Evolutionary conservation across 2,888 invertebrate species (phyloP), one percentile per base, ranked within the genome.

Genomic region (Raillietiella orientalis): DNA sequence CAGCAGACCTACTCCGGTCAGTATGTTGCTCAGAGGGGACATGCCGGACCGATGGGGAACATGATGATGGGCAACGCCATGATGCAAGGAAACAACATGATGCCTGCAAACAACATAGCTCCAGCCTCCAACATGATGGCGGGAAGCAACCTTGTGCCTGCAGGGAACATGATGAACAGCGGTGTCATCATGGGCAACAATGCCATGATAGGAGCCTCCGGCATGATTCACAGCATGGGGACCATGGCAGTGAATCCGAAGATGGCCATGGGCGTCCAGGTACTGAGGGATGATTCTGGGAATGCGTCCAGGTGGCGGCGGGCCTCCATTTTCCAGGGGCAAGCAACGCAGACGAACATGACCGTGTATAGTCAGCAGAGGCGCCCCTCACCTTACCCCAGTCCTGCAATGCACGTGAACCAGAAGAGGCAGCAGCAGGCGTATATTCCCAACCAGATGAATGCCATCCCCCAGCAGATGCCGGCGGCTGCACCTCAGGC

Each of bases 351-450:
- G n/a, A n/a, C n/a, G n/a, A n/a, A n/a, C n/a, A n/a, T n/a, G n/a
- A n/a, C n/a, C n/a, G n/a, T n/a, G n/a, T n/a, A n/a, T n/a, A n/a
- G n/a, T n/a, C n/a, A n/a, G n/a, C n/a, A n/a, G n/a, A n/a, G n/a
- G n/a, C n/a, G n/a, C n/a, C 59, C 72, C 50, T 58, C 70, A 25
- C 77, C 79, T 2, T 79, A 79, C 46, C 75, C 77, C 13, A 63
- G 62, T 30, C 70, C 74, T 9, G 64, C 66, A 30, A 69, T 72
- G 65, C 67, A 75, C 44, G 67, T 71, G 62, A 59, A 62, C 29
- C 70, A 70, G 41, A 67, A 75, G 38, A 56, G 70, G 39, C 55
- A 57, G 31, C 50, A 47, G 33, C 34, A 34, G 19, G n/a, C n/a
- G n/a, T n/a, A n/a, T n/a, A n/a, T n/a, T n/a, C n/a, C n/a, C n/a